These are phyloP conservation scores for Drosophila tropicalis DNA, from an alignment of 1,140 invertebrate genomes.

Conservation along the genomic window DNA sequence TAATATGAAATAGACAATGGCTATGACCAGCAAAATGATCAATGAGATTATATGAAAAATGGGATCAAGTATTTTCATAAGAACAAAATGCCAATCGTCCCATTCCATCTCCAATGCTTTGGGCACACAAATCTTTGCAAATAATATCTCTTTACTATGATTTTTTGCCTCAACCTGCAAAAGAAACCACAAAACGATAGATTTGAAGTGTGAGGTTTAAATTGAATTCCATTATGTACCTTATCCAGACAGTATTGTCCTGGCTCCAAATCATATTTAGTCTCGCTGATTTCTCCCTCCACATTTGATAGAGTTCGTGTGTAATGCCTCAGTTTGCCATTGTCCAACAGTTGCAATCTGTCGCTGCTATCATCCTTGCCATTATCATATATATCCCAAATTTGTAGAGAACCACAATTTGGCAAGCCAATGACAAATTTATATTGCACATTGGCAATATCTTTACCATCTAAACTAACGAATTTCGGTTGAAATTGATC, in stretches of 20 bases:
- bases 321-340: slow-evolving; percentile 89
- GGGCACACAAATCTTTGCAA: slow-evolving; percentile 89
- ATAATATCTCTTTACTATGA: background rate
- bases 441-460: slow-evolving; percentile 65
- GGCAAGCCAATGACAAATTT: slow-evolving; percentile 87
- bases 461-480: slow-evolving; percentile 85
- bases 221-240: slow-evolving; percentile 77
- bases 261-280: slow-evolving; percentile 87
- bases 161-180: background rate
- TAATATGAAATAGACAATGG: slow-evolving; percentile 92
- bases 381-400: slow-evolving; percentile 89
- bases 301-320: slow-evolving; percentile 44
- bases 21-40: slow-evolving; percentile 88
- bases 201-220: background rate
- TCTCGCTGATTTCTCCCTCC: background rate
- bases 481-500: slow-evolving; percentile 86
- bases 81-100: slow-evolving; percentile 88
- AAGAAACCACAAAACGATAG: too few relatives aligned
- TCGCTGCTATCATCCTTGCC: slow-evolving; percentile 83
- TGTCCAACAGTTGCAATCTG: slow-evolving; percentile 86
- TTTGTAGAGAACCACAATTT: slow-evolving; percentile 88
- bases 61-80: slow-evolving; percentile 90
- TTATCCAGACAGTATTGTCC: slow-evolving; percentile 92
- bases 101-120: slow-evolving; percentile 86
- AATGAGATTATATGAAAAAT: slow-evolving; percentile 89